A percentile compares a stretch with the other conserved stretches of the same genome.
phyloP scores from a whole-genome alignment of 2,113 vertebrate genomes.

The Muntiacus muntjak region DNA sequence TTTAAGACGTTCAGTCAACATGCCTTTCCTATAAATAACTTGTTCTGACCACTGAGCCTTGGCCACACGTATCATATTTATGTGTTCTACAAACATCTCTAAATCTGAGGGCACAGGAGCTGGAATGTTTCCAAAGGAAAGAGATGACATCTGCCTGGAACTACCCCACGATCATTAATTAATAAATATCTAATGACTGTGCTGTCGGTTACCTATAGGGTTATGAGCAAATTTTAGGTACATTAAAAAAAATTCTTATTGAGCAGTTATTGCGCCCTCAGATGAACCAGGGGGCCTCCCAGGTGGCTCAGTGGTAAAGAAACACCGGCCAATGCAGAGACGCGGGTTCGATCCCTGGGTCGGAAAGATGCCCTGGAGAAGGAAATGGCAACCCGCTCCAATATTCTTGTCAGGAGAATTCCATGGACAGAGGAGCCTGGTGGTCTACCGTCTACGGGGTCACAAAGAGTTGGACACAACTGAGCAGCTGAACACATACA shows the following conservation, averaged over 20 bases:
- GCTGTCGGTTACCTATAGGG: not conserved
- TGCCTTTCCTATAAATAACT: not conserved
- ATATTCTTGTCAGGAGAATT: not conserved
- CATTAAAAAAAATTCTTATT: not conserved
- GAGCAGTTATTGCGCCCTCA: not conserved
- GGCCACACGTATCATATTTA: not conserved
- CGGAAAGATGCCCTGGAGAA: not conserved
- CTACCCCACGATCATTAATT: not conserved
- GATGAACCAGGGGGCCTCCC: not conserved
- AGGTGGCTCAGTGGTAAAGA: not conserved
- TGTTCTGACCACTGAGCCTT: not conserved
- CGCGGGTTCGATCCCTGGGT: not conserved
- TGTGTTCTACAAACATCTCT: not conserved
- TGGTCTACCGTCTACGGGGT: not conserved
- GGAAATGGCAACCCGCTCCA: not conserved
- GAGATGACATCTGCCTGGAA: not conserved
- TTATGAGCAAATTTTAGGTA: not conserved
- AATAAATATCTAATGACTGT: not conserved
- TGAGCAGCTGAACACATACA: not conserved
- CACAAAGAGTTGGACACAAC: not conserved
- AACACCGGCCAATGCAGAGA: not conserved
- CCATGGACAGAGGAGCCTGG: not conserved
- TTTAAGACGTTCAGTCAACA: not conserved
- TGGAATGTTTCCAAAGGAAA: not conserved
- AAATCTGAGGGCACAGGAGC: not conserved